Evolutionary conservation across 2,797 vertebrate genomes (phyloP), one percentile per base, ranked within the genome.

Genomic region (Molossus alvarezi): DNA sequence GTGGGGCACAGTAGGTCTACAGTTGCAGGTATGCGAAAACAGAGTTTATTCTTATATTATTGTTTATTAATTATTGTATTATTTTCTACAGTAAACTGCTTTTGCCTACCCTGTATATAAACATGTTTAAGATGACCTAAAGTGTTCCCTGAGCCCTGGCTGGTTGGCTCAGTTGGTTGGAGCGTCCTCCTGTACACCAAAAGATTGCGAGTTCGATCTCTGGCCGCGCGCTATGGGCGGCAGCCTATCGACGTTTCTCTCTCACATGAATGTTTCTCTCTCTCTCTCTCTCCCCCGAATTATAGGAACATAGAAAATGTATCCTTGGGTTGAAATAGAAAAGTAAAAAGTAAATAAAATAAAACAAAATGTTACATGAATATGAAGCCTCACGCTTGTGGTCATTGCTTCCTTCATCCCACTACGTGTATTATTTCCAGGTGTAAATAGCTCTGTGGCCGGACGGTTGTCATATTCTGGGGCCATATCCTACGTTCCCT

Each of bases 361-460:
- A 45, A 45, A 62, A 62, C 13, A 33, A 84, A 71, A 51, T 23
- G 6, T 80, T 33, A 29, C 4, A 55, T 13, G 18, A 0, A 72
- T 9, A 12, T 1, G 14, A 48, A 58, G 41, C 65, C 17, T 29
- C 20, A 0, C 18, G 62, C 25, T 20, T 20, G 3, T 2, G 29
- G 17, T 8, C 5, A 0, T 20, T 45, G 4, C 21, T 57, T 23
- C 51, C 62, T 37, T 15, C 25, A 0, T 64, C n/a, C 9, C 9
- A 20, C n/a, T 3, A 0, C 1, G 0, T 12, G 1, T 20, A 48
- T 27, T 20, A 48, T 27, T 53, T 64, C 77, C 48, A 45, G 25
- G 41, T 33, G 3, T 37, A 25, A 48, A 5, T 21, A 23, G 14
- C 86, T 85, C 84, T 37, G 13, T 33, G 37, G 18, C 51, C 77